These are phyloP conservation scores for Conus betulinus DNA, from an alignment of 1,140 invertebrate genomes.

Conservation along the genomic window DNA sequence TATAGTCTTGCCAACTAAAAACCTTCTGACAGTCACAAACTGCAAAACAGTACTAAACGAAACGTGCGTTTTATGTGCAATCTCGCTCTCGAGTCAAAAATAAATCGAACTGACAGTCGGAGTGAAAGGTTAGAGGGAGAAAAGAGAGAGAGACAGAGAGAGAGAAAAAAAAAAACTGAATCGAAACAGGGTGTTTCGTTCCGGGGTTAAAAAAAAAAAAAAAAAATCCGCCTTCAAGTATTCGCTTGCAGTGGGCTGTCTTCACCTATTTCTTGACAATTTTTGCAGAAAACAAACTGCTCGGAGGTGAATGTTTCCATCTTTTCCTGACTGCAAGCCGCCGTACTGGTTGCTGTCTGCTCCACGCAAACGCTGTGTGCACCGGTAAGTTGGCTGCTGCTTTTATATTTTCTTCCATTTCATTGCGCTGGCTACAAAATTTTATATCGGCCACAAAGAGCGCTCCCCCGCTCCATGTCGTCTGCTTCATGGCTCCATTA, in stretches of 20 bases:
- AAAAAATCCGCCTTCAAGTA: too few species aligned
- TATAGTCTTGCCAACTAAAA: conserved; percentile 7
- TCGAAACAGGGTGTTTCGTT: too few species aligned
- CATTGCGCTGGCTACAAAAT: conserved; percentile 1
- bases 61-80: background rate
- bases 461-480: background rate
- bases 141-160: too few species aligned
- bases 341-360: background rate
- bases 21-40: background rate
- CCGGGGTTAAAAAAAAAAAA: too few species aligned
- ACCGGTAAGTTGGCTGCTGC: conserved; percentile 1
- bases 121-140: too few species aligned
- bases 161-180: too few species aligned
- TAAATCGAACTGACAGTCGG: background rate
- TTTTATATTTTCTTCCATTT: conserved; percentile 12
- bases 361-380: background rate
- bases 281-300: too few species aligned
- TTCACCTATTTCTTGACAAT: too few species aligned
- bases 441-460: conserved; percentile 6
- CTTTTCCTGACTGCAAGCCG: too few species aligned
- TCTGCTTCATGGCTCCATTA: conserved; percentile 2
- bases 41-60: background rate
- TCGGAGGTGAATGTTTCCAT: too few species aligned
- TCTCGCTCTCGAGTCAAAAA: background rate
- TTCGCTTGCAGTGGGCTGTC: too few species aligned